phyloP scores from a whole-genome alignment of 2,888 invertebrate species.

The Tipula confusa region DNA sequence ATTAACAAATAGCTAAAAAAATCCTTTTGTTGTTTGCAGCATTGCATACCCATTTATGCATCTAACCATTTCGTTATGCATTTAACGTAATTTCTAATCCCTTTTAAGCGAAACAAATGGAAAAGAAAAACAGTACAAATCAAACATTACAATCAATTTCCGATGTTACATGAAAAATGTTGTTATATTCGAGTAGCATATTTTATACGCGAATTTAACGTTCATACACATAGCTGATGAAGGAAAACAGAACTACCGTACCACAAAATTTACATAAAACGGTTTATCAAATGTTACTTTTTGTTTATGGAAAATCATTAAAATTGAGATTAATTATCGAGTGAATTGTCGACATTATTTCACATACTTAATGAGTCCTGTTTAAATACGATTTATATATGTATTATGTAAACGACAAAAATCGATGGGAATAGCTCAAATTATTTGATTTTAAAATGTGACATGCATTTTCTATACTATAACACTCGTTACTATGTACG shows the following conservation, averaged over 20 bases:
- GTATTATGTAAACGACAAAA: background rate
- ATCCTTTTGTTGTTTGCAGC: no score
- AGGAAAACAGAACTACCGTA: background rate
- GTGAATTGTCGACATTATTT: background rate
- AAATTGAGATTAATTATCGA: background rate
- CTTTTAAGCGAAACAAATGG: no score
- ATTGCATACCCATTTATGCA: no score
- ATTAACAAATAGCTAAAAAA: no score
- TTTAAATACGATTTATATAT: background rate
- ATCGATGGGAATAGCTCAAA: background rate
- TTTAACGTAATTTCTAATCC: no score
- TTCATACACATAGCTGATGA: background rate
- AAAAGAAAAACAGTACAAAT: no score
- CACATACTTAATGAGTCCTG: background rate
- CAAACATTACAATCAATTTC: no score
- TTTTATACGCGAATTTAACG: background rate
- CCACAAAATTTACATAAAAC: background rate
- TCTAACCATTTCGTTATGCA: no score
- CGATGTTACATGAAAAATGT: no score
- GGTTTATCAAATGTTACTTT: background rate
- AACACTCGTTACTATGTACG: background rate
- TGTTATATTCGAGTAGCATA: no score
- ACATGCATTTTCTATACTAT: background rate
- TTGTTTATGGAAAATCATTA: background rate
- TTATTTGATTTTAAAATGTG: background rate